Evolutionary conservation across 2,113 vertebrate genomes (phyloP).

Genomic region (Cyanoderma ruficeps): DNA sequence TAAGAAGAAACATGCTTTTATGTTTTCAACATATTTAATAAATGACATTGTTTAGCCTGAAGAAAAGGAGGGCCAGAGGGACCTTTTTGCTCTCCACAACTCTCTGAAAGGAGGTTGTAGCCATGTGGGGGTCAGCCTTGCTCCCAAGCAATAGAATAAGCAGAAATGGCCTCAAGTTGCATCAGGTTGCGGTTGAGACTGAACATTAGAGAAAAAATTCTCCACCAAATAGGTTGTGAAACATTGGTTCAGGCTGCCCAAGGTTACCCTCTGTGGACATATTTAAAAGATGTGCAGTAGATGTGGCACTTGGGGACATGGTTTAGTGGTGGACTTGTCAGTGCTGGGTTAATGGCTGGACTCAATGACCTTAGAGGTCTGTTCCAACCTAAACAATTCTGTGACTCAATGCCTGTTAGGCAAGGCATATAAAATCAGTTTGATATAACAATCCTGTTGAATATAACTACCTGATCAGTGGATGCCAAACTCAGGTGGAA

Average conservation of each 20-base stretch:
- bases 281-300: background rate
- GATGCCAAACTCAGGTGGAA: background rate
- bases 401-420: background rate
- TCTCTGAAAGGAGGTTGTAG: background rate
- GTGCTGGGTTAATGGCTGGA: background rate
- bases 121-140: background rate
- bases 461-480: background rate
- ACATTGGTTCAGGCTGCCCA: background rate
- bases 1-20: background rate
- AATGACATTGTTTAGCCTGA: background rate
- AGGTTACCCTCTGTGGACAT: background rate
- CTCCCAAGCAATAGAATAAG: background rate
- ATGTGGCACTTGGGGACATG: background rate
- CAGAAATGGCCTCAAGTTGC: background rate
- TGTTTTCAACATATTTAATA: background rate
- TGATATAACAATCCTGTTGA: background rate
- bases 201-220: background rate
- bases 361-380: background rate
- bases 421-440: background rate
- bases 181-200: accelerated
- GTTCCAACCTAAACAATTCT: background rate
- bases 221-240: background rate
- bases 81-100: background rate
- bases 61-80: background rate
- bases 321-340: background rate